Conservation (phyloP, 2,888 invertebrate species). For the Lumbricus terrestris region DNA sequence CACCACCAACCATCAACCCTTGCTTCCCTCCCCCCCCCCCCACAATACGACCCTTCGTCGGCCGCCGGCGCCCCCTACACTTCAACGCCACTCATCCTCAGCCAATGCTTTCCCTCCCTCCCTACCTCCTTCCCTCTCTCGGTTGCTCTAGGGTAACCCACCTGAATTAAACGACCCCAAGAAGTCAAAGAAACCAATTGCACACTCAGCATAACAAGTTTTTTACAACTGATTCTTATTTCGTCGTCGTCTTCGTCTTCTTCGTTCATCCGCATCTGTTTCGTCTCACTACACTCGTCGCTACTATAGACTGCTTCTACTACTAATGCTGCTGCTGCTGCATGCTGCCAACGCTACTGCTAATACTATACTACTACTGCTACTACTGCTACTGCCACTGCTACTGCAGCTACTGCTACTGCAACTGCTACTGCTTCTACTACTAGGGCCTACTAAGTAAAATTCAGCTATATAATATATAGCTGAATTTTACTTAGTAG, state of each 20-base stretch:
- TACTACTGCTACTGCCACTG: neutral
- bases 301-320: too few relatives aligned
- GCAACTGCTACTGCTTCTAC: neutral
- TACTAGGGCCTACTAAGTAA: neutral
- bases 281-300: neutral
- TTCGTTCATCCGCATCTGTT: neutral
- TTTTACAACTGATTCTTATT: neutral
- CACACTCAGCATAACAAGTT: too few relatives aligned
- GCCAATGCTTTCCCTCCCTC: too few relatives aligned
- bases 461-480: too few relatives aligned
- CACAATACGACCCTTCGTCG: neutral
- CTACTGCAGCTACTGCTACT: neutral
- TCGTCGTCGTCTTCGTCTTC: neutral
- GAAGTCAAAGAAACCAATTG: neutral
- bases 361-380: too few relatives aligned
- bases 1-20: neutral
- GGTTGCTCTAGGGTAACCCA: neutral
- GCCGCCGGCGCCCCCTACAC: neutral
- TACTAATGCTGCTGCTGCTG: too few relatives aligned
- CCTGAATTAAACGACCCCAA: neutral
- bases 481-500: too few relatives aligned
- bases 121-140: neutral
- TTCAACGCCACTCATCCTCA: neutral
- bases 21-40: neutral
- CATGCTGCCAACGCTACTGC: too few relatives aligned